Base-by-base conservation (phyloP, 2,888 invertebrate genomes). In the Synanthedon andrenaeformis region DNA sequence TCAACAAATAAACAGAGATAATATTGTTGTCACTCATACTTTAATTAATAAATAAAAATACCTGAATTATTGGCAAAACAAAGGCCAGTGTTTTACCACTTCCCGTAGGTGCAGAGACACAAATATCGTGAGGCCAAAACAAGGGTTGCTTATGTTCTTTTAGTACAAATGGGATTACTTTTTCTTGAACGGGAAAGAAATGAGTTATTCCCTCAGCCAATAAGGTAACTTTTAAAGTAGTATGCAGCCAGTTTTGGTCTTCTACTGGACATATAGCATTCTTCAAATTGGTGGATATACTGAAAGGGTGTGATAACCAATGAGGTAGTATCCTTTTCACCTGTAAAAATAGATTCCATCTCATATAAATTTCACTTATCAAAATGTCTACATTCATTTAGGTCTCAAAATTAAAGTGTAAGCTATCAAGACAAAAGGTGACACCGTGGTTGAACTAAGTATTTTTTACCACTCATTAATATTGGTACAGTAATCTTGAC, bases 1-100 rank as follows among this genome's bases (percentile, higher is more conserved):
- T 28, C 28, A 28, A 28, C 28, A 28, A 28, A 28, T 8, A 28
- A 28, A 28, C 28, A 28, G 28, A 28, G 28, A 28, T 8, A 28
- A 28, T 8, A 28, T 13, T 11, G 5, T 13, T 3, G 1, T 45
- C 14, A 45, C 10, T 49, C 17, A 14, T 17, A 14, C 5, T n/a
- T 17, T 49, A 17, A 12, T 14, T 6, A 14, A 12, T 49, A 51
- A 41, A 54, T 51, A 45, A 35, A 35, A 13, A 19, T 74, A 92
- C 89, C 85, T 97, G 95, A 42, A 98, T 85, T 51, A 98, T 92
- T 6, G 99, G 99, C 58, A 99, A 81, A 51, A 95, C 96, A 90
- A 96, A 99, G 3, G 97, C 93, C 55, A 99, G 81, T 1, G 99
- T 99, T 88, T 99, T 99, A 17, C 99, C 99, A 87, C 97, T 98